phyloP scores from a whole-genome alignment of 2,113 vertebrate species.

The Aspiorhynchus laticeps region DNA sequence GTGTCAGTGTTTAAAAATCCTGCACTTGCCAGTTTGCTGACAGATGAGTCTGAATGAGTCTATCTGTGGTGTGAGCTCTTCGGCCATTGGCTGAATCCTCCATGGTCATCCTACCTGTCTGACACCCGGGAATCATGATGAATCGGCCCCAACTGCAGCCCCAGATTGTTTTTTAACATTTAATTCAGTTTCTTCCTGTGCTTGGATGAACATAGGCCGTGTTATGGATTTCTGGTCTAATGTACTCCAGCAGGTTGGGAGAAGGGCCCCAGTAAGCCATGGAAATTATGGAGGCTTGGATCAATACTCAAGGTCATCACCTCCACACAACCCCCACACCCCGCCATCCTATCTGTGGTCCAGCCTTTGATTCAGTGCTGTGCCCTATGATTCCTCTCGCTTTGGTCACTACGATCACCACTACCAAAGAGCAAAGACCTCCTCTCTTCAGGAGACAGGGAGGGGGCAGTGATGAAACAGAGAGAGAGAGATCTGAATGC shows the following conservation, averaged over 20 bases:
- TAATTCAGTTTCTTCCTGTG: conserved; percentile 99
- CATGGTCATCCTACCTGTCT: conserved; percentile 85
- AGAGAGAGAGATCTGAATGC: neutral
- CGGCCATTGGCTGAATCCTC: conserved; percentile 81
- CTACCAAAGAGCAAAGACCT: conserved; percentile 28
- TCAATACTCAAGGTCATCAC: conserved; percentile 97
- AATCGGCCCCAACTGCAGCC: conserved; percentile 92
- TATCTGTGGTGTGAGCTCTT: conserved; percentile 74
- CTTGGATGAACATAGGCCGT: conserved; percentile 95
- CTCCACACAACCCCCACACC: conserved; percentile 68
- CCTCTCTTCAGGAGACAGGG: neutral
- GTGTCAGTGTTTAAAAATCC: conserved; percentile 79
- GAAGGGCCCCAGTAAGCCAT: conserved; percentile 89
- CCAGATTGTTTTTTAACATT: conserved; percentile 99
- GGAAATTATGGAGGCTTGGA: conserved; percentile 95
- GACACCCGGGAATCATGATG: conserved; percentile 94
- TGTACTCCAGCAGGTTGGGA: conserved; percentile 96
- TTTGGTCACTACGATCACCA: conserved; percentile 70
- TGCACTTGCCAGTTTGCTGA: conserved; percentile 75
- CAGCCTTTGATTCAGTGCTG: conserved; percentile 79
- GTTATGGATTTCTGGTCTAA: conserved; percentile 99
- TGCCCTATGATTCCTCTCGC: conserved; percentile 65
- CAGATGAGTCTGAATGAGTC: conserved; percentile 77
- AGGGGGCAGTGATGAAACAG: neutral
- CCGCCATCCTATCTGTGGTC: conserved; percentile 68